A percentile compares a stretch with the other conserved stretches of the same genome.
Evolutionary conservation across 2,888 invertebrate genomes (phyloP).

Genomic region (Baronia brevicornis): DNA sequence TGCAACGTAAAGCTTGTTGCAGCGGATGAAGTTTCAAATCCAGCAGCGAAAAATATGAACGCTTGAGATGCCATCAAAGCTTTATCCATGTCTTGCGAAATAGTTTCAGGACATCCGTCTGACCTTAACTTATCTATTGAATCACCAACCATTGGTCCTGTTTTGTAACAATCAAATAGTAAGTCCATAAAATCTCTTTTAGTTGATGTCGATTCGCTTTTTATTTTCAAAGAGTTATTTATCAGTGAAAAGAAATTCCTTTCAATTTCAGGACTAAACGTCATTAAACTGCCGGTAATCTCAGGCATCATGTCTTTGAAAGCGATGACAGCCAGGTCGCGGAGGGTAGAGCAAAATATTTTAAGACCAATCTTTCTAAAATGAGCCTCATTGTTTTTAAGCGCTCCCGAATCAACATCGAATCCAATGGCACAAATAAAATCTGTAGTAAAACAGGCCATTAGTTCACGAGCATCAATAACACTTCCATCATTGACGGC

Average conservation of each 20-base stretch:
- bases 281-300: too few relatives aligned
- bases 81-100: constrained; percentile 17
- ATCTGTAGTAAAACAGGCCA: constrained; percentile 20
- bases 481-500: constrained; percentile 10
- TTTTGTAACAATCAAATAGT: constrained; percentile 16
- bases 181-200: constrained; percentile 21
- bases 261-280: constrained; percentile 3
- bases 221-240: constrained; percentile 12
- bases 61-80: constrained; percentile 19
- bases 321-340: too few relatives aligned
- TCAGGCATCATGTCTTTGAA: too few relatives aligned
- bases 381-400: constrained; percentile 16
- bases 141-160: constrained; percentile 18
- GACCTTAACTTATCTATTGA: constrained; percentile 17
- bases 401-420: constrained; percentile 17
- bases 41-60: constrained; percentile 25
- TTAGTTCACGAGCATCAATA: constrained; percentile 17
- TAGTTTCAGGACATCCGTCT: constrained; percentile 14
- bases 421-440: constrained; percentile 21
- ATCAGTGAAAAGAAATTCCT: constrained; percentile 5
- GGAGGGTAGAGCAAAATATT: too few relatives aligned
- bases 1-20: constrained; percentile 31
- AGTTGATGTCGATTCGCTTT: constrained; percentile 13
- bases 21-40: constrained; percentile 26
- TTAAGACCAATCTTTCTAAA: constrained; percentile 16